Percentiles rank a stretch among this genome's conserved stretches.
These are phyloP conservation scores for Chaenocephalus aceratus DNA, from an alignment of 2,113 vertebrate genomes.

Conservation along the genomic window DNA sequence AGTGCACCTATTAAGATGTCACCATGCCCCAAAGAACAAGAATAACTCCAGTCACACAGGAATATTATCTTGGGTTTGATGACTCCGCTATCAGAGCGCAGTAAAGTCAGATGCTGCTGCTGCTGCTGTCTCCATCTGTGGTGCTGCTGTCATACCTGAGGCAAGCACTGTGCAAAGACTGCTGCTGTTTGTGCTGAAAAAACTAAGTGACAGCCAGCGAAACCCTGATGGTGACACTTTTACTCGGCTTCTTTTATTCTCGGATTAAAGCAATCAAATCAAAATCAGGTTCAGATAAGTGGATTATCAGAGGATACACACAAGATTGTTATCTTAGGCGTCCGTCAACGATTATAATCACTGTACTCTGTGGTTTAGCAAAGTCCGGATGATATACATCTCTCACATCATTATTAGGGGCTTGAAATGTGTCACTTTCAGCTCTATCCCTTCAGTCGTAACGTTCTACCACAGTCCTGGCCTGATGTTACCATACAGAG, in stretches of 20 bases:
- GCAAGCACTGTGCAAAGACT: constrained; percentile 3
- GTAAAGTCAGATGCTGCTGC: constrained; percentile 42
- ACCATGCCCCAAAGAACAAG: background rate
- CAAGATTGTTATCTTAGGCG: background rate
- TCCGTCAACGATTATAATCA: background rate
- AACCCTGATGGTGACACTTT: background rate
- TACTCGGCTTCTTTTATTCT: background rate
- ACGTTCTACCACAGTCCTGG: background rate
- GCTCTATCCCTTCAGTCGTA: background rate
- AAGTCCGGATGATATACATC: background rate
- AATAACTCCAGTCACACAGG: constrained; percentile 26
- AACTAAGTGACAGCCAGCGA: background rate
- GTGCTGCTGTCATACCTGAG: constrained; percentile 16
- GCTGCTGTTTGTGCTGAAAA: background rate
- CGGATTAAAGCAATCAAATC: background rate
- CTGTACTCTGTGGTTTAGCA: no score
- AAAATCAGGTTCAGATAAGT: constrained; percentile 9
- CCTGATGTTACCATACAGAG: background rate
- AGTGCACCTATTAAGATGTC: constrained; percentile 26
- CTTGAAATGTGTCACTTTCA: background rate
- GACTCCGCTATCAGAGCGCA: constrained; percentile 16
- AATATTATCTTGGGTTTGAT: constrained; percentile 38
- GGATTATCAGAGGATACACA: constrained; percentile 2
- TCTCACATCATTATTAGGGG: background rate
- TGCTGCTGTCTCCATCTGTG: background rate